Evolutionary conservation across 2,797 vertebrate species (phyloP), one percentile per base, ranked within the genome.

Genomic region (Leptodactylus fallax): DNA sequence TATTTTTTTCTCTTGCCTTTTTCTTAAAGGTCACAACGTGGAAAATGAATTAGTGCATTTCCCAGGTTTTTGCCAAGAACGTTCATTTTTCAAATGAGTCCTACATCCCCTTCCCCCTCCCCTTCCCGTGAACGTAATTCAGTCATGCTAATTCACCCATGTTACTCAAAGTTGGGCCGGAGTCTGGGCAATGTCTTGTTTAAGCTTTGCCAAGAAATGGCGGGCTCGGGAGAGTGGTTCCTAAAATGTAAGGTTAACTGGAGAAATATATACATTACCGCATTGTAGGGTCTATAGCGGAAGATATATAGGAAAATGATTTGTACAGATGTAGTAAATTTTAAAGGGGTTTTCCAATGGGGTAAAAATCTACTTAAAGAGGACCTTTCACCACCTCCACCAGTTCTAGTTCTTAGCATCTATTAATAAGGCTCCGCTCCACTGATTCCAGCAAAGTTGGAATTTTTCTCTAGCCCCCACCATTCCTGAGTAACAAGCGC

Each of bases 41-140:
- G 83, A 86, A 89, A 89, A 89, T 85, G 80, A 86, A 89, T 89
- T 86, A 89, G 71, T 51, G 60, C 67, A 81, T 85, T 76, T 80
- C 61, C 56, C 51, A 72, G 60, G 71, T 69, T 89, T 85, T 89
- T 86, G 84, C 87, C 87, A 89, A 89, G 79, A 89, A 86, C 76
- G 47, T 81, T 85, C n/a, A 61, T 85, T 88, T 88, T 85, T 85
- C 77, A 85, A 74, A 71, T 81, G 58, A 61, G n/a, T 14, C 51
- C 13, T 51, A 19, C 61, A 51, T 3, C 60, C 63, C 60, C 65
- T 14, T 36, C 9, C 19, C 56, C 49, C 17, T 56, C 9, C n/a
- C 23, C 51, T 21, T 11, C n/a, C 47, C 11, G 17, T 23, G 49
- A 85, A 69, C 69, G 81, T 88, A 88, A 88, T 79, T 21, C 51